phyloP scores from a whole-genome alignment of 1,140 invertebrate species.

The Homalodisca vitripennis region DNA sequence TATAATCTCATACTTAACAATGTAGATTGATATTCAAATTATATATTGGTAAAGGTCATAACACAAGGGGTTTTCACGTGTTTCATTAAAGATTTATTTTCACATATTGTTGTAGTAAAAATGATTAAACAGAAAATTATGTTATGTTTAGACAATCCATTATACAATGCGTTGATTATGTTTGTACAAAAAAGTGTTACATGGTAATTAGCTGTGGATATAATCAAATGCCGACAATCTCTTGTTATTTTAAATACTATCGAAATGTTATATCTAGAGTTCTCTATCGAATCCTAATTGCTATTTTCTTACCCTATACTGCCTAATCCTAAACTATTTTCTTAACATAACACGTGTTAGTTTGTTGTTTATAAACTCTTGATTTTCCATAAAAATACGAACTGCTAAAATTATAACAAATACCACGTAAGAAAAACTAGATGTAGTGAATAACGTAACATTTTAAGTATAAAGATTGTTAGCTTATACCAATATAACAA shows the following conservation, averaged over 20 bases:
- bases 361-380: not conserved
- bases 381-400: not conserved
- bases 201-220: not conserved
- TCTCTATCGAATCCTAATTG: conserved; percentile 1
- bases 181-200: not conserved
- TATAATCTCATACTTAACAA: not conserved
- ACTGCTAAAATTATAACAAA: not conserved
- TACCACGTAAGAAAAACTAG: not conserved
- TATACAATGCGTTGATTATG: not conserved
- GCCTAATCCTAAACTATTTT: not conserved
- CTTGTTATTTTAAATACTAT: conserved; percentile 11
- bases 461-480: not conserved
- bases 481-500: too few species aligned
- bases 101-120: not conserved
- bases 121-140: not conserved
- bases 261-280: conserved; percentile 1
- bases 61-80: too few species aligned
- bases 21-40: not conserved
- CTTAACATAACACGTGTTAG: not conserved
- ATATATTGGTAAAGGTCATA: too few species aligned
- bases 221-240: conserved; percentile 10
- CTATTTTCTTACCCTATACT: not conserved
- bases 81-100: too few species aligned
- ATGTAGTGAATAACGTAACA: not conserved
- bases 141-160: not conserved